Conservation (phyloP, 1,140 invertebrate species). For the Eumaeus atala region DNA sequence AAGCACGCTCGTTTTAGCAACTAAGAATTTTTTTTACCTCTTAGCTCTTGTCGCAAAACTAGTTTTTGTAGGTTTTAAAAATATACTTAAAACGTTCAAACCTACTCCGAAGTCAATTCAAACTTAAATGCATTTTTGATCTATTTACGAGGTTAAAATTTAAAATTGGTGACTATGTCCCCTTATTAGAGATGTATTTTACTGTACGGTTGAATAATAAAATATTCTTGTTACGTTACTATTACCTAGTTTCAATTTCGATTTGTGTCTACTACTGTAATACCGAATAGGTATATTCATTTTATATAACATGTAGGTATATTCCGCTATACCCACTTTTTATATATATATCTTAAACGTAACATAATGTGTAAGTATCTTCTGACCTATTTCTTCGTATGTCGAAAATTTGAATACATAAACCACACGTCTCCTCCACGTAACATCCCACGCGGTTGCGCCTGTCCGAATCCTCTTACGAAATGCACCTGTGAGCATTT, state of each 20-base stretch:
- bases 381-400: no score
- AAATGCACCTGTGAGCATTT: no score
- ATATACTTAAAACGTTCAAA: slow-evolving; percentile 42
- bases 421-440: no score
- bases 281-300: no score
- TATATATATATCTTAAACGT: no score
- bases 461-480: no score
- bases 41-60: slow-evolving; percentile 39
- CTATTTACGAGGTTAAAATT: not conserved
- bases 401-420: no score
- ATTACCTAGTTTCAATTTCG: not conserved
- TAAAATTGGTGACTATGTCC: not conserved
- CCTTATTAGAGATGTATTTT: slow-evolving; percentile 4
- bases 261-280: no score
- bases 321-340: no score
- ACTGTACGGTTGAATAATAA: not conserved
- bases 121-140: slow-evolving; percentile 36
- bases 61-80: slow-evolving; percentile 50
- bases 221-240: slow-evolving; percentile 9
- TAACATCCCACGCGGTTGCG: no score
- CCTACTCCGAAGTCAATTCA: slow-evolving; percentile 42
- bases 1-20: slow-evolving; percentile 34
- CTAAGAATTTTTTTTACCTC: slow-evolving; percentile 41
- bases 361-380: no score
- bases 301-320: no score